Evolutionary conservation across 2,888 invertebrate species (phyloP).

Genomic region (Osedax frankpressi): DNA sequence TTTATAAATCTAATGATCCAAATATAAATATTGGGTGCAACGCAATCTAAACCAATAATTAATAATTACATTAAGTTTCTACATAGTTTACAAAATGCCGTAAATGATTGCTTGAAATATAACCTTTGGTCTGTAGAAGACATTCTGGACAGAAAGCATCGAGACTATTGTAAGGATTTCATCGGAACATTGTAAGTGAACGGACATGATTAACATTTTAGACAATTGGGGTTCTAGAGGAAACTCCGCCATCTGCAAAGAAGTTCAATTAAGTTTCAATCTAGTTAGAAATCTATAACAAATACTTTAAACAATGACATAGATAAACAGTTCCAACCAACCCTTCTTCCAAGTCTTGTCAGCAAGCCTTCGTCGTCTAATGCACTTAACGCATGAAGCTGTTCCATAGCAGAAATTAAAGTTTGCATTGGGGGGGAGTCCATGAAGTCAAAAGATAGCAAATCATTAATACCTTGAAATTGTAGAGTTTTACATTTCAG

Average conservation of each 20-base stretch:
- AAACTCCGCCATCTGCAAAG: conserved; percentile 91
- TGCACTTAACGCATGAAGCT: conserved; percentile 87
- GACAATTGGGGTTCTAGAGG: conserved; percentile 93
- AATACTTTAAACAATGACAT: background rate
- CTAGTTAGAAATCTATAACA: background rate
- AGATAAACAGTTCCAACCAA: conserved; percentile 29
- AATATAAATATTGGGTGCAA: too few relatives aligned
- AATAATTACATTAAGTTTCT: too few relatives aligned
- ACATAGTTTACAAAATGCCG: too few relatives aligned
- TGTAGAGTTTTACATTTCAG: too few relatives aligned
- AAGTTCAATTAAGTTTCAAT: background rate
- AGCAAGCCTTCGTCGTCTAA: conserved; percentile 64
- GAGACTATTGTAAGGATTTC: conserved; percentile 96
- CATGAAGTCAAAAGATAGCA: conserved; percentile 98
- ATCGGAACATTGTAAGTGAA: conserved; percentile 89
- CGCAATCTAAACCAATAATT: too few relatives aligned
- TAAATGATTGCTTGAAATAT: too few relatives aligned
- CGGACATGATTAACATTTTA: conserved; percentile 98
- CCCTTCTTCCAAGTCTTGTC: conserved; percentile 54
- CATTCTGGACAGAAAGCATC: conserved; percentile 97
- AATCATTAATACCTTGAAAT: conserved; percentile 79
- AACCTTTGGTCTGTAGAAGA: conserved; percentile 66
- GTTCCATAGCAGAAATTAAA: conserved; percentile 89
- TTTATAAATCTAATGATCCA: too few relatives aligned
- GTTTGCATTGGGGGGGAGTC: conserved; percentile 97